Conservation (phyloP, 1,140 invertebrate species). For the Aphelenchoides besseyi region DNA sequence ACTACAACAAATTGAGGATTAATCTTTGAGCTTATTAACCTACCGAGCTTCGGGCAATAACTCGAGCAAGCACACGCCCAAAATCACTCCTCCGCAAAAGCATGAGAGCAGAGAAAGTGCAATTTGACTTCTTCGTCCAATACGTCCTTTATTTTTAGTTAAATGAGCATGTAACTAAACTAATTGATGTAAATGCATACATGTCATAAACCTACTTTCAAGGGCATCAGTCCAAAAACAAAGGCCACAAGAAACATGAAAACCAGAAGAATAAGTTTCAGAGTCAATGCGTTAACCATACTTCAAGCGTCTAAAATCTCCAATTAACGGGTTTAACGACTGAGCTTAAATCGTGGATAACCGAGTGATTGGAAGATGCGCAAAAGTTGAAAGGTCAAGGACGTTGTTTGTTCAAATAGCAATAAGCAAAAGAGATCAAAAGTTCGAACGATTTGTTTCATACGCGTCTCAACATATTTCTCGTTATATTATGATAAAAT, state of each 20-base stretch:
- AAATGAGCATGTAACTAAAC: constrained; percentile 13
- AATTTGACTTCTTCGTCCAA: background rate
- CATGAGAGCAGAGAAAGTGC: constrained; percentile 31
- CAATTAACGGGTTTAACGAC: no score
- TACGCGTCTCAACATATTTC: no score
- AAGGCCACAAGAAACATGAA: constrained; percentile 13
- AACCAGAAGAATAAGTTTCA: constrained; percentile 23
- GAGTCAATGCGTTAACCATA: background rate
- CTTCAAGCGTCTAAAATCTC: no score
- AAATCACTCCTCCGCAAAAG: constrained; percentile 33
- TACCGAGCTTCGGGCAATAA: constrained; percentile 29
- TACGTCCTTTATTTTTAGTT: constrained; percentile 7
- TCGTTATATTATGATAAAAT: no score
- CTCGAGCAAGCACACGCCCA: constrained; percentile 31
- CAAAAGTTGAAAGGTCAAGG: background rate
- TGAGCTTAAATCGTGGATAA: background rate
- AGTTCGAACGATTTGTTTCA: no score
- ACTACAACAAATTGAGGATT: constrained; percentile 28
- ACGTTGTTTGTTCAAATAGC: no score
- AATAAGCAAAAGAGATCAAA: no score
- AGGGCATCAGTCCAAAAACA: constrained; percentile 25
- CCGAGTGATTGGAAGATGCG: background rate
- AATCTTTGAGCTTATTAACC: background rate
- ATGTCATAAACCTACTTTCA: constrained; percentile 18
- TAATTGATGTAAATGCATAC: constrained; percentile 15